These are phyloP conservation scores for Virgularia gustaviana DNA, from an alignment of 92 coral and sea anemone genomes.

Conservation along the genomic window DNA sequence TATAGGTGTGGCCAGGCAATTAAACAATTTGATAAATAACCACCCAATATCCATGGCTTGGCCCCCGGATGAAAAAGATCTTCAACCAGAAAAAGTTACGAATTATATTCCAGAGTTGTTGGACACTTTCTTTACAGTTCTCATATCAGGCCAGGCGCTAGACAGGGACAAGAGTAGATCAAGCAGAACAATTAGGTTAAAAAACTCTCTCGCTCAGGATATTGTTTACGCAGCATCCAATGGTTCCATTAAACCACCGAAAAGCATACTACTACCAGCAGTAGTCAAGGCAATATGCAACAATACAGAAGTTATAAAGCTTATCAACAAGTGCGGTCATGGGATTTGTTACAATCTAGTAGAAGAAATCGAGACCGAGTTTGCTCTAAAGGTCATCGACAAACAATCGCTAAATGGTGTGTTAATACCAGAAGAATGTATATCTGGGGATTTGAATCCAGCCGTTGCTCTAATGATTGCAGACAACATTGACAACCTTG, in stretches of 20 bases:
- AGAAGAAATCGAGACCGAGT: slow-evolving; percentile 45
- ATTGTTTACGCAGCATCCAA: slow-evolving; percentile 24
- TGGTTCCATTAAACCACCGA: slow-evolving; percentile 28
- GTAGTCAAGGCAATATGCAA: slow-evolving; percentile 43
- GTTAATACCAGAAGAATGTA: slow-evolving; percentile 38
- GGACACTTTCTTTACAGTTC: too few species aligned
- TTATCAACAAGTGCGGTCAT: slow-evolving; percentile 39
- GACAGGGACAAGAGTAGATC: neutral
- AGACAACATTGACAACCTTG: slow-evolving; percentile 61
- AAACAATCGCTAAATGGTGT: slow-evolving; percentile 40
- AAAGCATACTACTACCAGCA: slow-evolving; percentile 30
- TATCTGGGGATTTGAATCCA: slow-evolving; percentile 14
- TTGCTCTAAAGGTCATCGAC: slow-evolving; percentile 35
- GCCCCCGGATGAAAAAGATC: too few species aligned
- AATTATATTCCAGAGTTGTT: too few species aligned
- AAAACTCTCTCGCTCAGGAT: slow-evolving; percentile 11
- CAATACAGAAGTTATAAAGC: slow-evolving; percentile 46
- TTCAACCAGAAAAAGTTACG: too few species aligned
- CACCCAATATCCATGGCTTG: too few species aligned
- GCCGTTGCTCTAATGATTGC: slow-evolving; percentile 61
- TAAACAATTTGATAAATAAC: too few species aligned
- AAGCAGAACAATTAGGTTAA: neutral
- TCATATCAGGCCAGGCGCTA: neutral
- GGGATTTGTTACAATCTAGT: slow-evolving; percentile 42
- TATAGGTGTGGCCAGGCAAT: too few species aligned